Conservation (phyloP, 2,888 invertebrate species). For the Thera obeliscata region DNA sequence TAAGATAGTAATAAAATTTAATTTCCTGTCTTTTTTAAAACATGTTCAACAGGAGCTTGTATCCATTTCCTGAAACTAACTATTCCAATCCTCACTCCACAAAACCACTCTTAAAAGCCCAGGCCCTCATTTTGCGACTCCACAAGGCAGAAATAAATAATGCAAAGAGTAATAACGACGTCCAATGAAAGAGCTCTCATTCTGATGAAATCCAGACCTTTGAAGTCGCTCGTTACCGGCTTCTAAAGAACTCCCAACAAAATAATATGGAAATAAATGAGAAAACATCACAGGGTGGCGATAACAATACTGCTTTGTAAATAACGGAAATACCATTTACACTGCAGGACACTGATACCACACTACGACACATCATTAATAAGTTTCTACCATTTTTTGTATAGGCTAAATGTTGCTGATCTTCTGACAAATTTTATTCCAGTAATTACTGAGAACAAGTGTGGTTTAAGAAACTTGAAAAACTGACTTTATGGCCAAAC, state of each 20-base stretch:
- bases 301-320: constrained; percentile 61
- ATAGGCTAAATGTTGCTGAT: no score
- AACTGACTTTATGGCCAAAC: no score
- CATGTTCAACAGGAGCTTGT: neutral
- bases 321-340: constrained; percentile 48
- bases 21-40: no score
- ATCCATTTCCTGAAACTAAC: neutral
- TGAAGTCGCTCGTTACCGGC: constrained; percentile 49
- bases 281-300: constrained; percentile 57
- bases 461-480: no score
- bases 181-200: constrained; percentile 71
- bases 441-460: no score
- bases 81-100: constrained; percentile 12
- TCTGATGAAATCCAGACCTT: constrained; percentile 54
- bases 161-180: constrained; percentile 66
- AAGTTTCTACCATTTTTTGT: no score
- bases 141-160: constrained; percentile 58
- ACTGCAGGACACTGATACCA: constrained; percentile 32
- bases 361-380: neutral
- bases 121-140: constrained; percentile 36
- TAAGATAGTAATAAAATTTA: neutral
- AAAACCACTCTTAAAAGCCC: constrained; percentile 17
- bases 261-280: constrained; percentile 80
- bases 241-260: constrained; percentile 52
- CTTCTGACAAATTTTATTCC: no score